These are phyloP conservation scores for Ectobius pallidus DNA, from an alignment of 2,888 invertebrate species.

Conservation along the genomic window DNA sequence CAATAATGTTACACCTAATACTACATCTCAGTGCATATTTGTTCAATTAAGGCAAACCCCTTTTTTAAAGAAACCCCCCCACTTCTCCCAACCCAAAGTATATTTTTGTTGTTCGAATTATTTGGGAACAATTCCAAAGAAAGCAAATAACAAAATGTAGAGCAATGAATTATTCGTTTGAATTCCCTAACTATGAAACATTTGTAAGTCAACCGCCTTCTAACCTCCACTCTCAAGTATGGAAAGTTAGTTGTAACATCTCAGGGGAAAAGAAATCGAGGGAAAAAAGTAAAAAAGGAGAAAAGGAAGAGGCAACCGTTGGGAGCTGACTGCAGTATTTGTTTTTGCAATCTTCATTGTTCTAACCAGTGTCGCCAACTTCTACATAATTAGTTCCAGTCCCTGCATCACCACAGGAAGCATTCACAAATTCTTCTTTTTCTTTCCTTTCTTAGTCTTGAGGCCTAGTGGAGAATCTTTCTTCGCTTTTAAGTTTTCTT, in stretches of 20 bases:
- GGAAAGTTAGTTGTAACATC: not conserved
- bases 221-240: not conserved
- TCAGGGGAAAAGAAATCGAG: too few relatives aligned
- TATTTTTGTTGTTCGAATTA: too few relatives aligned
- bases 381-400: slow-evolving; percentile 11
- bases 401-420: slow-evolving; percentile 4
- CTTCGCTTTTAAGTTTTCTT: not conserved
- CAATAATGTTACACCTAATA: too few relatives aligned
- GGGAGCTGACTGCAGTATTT: not conserved
- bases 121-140: too few relatives aligned
- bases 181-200: not conserved
- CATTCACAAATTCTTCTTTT: not conserved
- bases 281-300: not conserved
- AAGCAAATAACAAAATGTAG: too few relatives aligned
- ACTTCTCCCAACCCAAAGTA: too few relatives aligned
- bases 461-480: too few relatives aligned
- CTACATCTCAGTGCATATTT: too few relatives aligned
- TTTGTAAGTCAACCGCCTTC: not conserved
- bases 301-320: not conserved
- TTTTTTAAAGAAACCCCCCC: too few relatives aligned
- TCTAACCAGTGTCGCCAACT: not conserved
- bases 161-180: too few relatives aligned
- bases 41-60: too few relatives aligned
- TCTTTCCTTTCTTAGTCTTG: too few relatives aligned
- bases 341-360: slow-evolving; percentile 10